These are phyloP conservation scores for Danionella cerebrum DNA, from an alignment of 2,113 vertebrate species.

Conservation along the genomic window DNA sequence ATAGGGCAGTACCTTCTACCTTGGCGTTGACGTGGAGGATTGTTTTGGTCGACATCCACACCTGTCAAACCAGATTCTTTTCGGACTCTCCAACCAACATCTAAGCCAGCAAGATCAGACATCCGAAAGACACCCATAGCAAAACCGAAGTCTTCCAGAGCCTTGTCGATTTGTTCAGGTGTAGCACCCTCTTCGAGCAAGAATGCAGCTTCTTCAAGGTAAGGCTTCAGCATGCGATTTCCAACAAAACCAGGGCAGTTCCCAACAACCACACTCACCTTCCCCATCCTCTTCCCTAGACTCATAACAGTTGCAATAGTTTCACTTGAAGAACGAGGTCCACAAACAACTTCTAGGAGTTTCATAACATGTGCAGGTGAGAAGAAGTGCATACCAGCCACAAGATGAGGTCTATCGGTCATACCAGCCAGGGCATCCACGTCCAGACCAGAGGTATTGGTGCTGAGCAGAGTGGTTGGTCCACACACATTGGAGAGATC, in stretches of 20 bases:
- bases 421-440: slow-evolving; percentile 77
- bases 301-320: slow-evolving; percentile 76
- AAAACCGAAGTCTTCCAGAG: slow-evolving; percentile 82
- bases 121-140: slow-evolving; percentile 79
- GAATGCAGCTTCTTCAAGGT: slow-evolving; percentile 67
- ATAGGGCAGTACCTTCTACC: slow-evolving; percentile 76
- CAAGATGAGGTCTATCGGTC: slow-evolving; percentile 65
- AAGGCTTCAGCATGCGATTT: slow-evolving; percentile 77
- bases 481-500: slow-evolving; percentile 73
- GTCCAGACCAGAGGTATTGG: slow-evolving; percentile 80
- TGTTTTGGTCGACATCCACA: slow-evolving; percentile 43
- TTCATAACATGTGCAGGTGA: slow-evolving; percentile 85
- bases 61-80: slow-evolving; percentile 63
- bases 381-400: slow-evolving; percentile 90
- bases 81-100: slow-evolving; percentile 79
- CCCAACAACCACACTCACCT: slow-evolving; percentile 81
- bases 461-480: slow-evolving; percentile 71
- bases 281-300: slow-evolving; percentile 73
- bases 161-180: slow-evolving; percentile 74
- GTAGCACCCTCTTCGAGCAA: slow-evolving; percentile 85
- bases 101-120: slow-evolving; percentile 81
- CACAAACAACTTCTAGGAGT: slow-evolving; percentile 79
- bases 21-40: slow-evolving; percentile 51
- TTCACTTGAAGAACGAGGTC: slow-evolving; percentile 66
- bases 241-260: slow-evolving; percentile 87